These are phyloP conservation scores for Drosophila sp. DNA, from an alignment of 1,140 invertebrate genomes.

Conservation along the genomic window DNA sequence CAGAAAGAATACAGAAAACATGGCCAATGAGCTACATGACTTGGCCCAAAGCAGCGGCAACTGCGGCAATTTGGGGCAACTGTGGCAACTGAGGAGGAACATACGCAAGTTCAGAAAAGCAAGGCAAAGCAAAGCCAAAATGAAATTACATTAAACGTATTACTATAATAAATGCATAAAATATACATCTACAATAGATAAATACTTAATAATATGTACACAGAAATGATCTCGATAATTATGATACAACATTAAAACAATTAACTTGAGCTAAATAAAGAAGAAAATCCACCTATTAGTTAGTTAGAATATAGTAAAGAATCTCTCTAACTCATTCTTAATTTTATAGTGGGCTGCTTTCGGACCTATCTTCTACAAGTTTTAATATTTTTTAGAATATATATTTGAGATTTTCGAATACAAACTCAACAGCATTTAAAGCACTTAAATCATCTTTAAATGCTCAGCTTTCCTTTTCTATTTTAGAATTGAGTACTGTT, in stretches of 20 bases:
- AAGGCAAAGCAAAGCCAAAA: constrained; percentile 8
- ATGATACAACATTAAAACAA: not conserved
- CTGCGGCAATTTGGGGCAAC: constrained; percentile 1
- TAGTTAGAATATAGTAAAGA: too few species aligned
- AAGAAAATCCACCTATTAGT: too few species aligned
- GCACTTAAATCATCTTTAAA: too few species aligned
- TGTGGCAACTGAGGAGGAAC: constrained; percentile 10
- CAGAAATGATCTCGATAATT: not conserved
- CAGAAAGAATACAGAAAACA: constrained; percentile 39
- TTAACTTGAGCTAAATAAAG: constrained; percentile 3
- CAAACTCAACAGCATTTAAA: too few species aligned
- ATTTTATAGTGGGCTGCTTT: too few species aligned
- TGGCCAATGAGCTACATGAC: not conserved
- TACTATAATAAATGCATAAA: constrained; percentile 9
- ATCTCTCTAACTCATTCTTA: too few species aligned
- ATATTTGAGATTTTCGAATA: too few species aligned
- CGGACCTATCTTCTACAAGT: too few species aligned
- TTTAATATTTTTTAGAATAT: too few species aligned
- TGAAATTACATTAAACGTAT: constrained; percentile 23
- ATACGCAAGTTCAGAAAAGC: constrained; percentile 29
- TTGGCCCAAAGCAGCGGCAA: not conserved
- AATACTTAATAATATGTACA: not conserved
- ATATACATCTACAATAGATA: constrained; percentile 10
- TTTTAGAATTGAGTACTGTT: too few species aligned
- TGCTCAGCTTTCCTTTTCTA: too few species aligned